Evolutionary conservation across 2,113 vertebrate genomes (phyloP), one percentile per base, ranked within the genome.

Genomic region (Raphicerus campestris): DNA sequence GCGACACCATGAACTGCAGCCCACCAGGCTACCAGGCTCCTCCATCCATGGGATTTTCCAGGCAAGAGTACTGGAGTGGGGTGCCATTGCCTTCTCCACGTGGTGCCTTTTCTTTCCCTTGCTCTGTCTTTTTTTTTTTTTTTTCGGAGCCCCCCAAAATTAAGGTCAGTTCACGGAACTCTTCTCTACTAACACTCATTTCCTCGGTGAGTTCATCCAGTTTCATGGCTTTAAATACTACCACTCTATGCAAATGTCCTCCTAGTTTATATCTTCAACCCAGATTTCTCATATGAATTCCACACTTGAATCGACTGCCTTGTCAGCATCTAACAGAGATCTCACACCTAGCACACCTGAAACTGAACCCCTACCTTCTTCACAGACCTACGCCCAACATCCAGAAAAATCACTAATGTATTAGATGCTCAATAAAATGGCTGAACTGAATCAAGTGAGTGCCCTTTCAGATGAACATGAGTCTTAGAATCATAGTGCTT

Each of bases 151-250:
- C 94, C 28, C 22, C 30, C 49, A 1, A 82, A 39, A 51, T 70
- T 39, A 82, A 39, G 60, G 42, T 13, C 5, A 10, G 5, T 60
- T 55, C 28, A 88, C 30, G 6, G 42, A 88, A 51, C 14, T 47
- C 88, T 77, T 16, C 60, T 84, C 80, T 63, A 47, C 55, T 51
- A 24, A 84, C 17, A 89, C 32, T 19, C 13, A 32, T 91, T 70
- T 87, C 51, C 58, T 89, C 56, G 24, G 53, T 80, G 35, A 93
- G 78, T 9, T 83, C 82, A 77, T 78, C 78, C 47, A 42, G 35
- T 86, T 78, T 73, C 63, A 58, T 42, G 56, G 32, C 39, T 92
- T 95, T 66, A 88, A 49, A 49, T 32, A 73, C 24, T 35, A 83
- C 19, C 35, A 24, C 8, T 26, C 20, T 19, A 42, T 35, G 17